Percentiles rank a stretch among this genome's conserved stretches.
These are phyloP conservation scores for Craseonycteris thonglongyai DNA, from an alignment of 2,113 vertebrate genomes.

Conservation along the genomic window DNA sequence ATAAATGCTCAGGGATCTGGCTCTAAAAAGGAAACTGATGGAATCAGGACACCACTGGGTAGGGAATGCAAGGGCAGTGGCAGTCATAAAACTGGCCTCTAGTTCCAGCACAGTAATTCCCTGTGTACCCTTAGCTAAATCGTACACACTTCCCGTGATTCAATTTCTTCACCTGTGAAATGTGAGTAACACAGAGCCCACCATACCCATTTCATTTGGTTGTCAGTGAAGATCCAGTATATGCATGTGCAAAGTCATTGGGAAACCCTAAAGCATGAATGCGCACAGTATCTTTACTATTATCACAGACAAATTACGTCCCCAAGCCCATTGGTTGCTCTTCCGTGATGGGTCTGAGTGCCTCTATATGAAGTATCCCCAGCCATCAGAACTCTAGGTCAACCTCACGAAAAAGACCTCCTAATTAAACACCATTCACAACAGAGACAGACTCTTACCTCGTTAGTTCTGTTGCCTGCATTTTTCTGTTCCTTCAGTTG, in stretches of 20 bases:
- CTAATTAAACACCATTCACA: background rate
- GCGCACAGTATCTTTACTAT: no score
- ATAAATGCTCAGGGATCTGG: background rate
- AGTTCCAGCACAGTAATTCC: background rate
- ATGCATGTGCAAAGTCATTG: background rate
- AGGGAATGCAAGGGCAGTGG: background rate
- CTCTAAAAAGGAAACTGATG: background rate
- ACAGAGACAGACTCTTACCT: conserved; percentile 82
- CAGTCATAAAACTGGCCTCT: background rate
- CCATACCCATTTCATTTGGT: rapidly evolving
- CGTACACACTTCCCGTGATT: background rate
- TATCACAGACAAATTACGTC: rapidly evolving
- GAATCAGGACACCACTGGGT: background rate
- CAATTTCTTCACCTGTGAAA: background rate
- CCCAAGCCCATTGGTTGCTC: background rate
- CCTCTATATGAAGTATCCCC: background rate
- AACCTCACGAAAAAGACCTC: background rate
- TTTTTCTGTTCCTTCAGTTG: conserved; percentile 99
- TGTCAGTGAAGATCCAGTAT: background rate
- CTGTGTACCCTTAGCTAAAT: background rate
- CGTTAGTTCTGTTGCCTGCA: conserved; percentile 89
- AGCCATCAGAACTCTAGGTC: background rate
- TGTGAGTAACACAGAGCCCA: background rate
- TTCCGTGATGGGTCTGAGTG: background rate
- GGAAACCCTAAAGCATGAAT: background rate